Conservation (phyloP, 1,140 invertebrate genomes). For the Subanguina moxae region DNA sequence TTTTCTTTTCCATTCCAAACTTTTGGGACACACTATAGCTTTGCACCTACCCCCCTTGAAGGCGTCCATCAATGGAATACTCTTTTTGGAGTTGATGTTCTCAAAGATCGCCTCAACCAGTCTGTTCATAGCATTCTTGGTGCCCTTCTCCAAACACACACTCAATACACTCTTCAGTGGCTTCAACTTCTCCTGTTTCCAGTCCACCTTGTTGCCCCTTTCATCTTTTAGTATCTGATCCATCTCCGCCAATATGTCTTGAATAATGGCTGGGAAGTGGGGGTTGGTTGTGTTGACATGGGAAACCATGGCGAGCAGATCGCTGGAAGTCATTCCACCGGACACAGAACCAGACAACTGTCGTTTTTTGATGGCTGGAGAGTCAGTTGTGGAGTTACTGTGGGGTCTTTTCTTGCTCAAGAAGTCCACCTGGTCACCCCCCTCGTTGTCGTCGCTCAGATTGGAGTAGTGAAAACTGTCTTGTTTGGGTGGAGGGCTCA, state of each 20-base stretch:
- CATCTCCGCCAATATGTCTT: neutral
- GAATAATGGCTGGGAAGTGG: conserved; percentile 1
- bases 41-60: neutral
- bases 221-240: neutral
- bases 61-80: conserved; percentile 6
- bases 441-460: neutral
- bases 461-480: neutral
- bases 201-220: neutral
- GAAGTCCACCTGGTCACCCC: neutral
- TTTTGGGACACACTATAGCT: no score
- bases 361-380: neutral
- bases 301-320: neutral
- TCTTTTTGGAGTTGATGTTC: conserved; percentile 9
- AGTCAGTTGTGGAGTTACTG: neutral
- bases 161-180: neutral
- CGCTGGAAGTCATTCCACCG: neutral
- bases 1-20: no score
- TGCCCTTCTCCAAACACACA: conserved; percentile 16
- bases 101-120: conserved; percentile 5
- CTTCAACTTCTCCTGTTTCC: neutral
- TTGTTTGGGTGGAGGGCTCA: neutral
- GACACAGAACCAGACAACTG: neutral
- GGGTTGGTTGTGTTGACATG: conserved; percentile 1
- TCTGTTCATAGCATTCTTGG: conserved; percentile 5
- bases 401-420: neutral